A percentile compares a stretch with the other conserved stretches of the same genome.
Conservation (phyloP, 2,113 vertebrate genomes). For the Megaleporinus macrocephalus region DNA sequence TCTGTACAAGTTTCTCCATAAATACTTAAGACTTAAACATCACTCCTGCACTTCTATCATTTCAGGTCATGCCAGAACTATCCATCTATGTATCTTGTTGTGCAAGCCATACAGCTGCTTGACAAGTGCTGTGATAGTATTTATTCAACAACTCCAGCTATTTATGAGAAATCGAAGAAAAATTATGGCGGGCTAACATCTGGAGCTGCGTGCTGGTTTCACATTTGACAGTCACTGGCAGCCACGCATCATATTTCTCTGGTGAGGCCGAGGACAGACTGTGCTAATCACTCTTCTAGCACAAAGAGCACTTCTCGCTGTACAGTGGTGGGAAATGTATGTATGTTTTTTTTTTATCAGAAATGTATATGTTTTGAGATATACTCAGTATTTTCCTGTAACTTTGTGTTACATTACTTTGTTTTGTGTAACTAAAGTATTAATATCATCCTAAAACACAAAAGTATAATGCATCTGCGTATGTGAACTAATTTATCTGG, state of each 20-base stretch:
- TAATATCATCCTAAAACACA: too few relatives aligned
- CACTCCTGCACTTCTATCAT: background rate
- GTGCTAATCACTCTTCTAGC: slow-evolving; percentile 37
- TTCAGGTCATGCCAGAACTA: slow-evolving; percentile 13
- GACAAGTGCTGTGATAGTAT: slow-evolving; percentile 56
- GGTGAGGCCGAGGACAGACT: slow-evolving; percentile 57
- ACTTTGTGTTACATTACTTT: too few relatives aligned
- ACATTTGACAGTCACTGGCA: slow-evolving; percentile 63
- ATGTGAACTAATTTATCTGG: too few relatives aligned
- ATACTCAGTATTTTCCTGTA: too few relatives aligned
- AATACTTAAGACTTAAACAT: background rate
- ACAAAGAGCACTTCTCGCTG: slow-evolving; percentile 25
- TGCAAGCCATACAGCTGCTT: slow-evolving; percentile 63
- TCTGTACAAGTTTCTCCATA: background rate
- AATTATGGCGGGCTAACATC: slow-evolving; percentile 62
- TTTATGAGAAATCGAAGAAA: slow-evolving; percentile 41
- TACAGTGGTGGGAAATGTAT: background rate
- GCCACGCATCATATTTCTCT: slow-evolving; percentile 52
- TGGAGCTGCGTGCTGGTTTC: slow-evolving; percentile 64
- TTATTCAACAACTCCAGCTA: slow-evolving; percentile 58
- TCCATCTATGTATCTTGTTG: slow-evolving; percentile 33
- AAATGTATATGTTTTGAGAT: too few relatives aligned
- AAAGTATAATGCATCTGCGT: too few relatives aligned
- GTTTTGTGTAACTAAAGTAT: too few relatives aligned
- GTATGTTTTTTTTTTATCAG: too few relatives aligned